Evolutionary conservation across 2,888 invertebrate species (phyloP), one percentile per base, ranked within the genome.

Genomic region (Lasioglossum morio): DNA sequence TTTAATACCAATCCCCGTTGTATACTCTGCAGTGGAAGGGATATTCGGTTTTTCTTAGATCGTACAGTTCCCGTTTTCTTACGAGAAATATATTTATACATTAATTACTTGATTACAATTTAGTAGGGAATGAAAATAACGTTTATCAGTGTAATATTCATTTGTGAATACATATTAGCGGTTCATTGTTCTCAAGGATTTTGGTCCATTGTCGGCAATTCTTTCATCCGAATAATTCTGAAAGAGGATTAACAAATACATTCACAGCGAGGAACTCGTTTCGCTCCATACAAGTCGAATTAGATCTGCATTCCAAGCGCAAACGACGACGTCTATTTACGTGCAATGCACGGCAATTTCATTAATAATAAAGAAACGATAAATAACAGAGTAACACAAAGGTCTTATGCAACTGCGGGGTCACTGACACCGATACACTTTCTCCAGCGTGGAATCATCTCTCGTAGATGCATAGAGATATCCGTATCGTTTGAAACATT

Each of bases 401-500:
- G 77, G 48, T 72, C 40, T 90, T 90, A 87, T 57, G 82, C 84
- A 90, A 90, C 72, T 46, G 23, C 77, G 75, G 72, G 89, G 91
- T 89, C 89, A 83, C 77, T 81, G 89, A 91, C 90, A 84, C 63
- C 82, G 84, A 82, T 83, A 80, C 82, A 82, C 89, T 90, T 91
- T 90, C 91, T 91, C 89, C 81, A 57, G 43, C 53, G 75, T 72
- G 76, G 66, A 85, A 79, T 87, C 87, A 89, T 87, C 87, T 80
- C 80, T 75, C 74, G 73, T 57, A 69, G 77, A 53, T 79, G 75
- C 77, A 69, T 88, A 86, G 83, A 89, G 85, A 78, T 75, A 74
- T 79, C 77, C 60, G 57, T 82, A 81, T 86, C 88, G 84, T 72
- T 84, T 60, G 84, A 75, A 74, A 77, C 74, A 86, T 83, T 43